Conservation (phyloP, 2,888 invertebrate species). For the Scelioninae gen. 1 region DNA sequence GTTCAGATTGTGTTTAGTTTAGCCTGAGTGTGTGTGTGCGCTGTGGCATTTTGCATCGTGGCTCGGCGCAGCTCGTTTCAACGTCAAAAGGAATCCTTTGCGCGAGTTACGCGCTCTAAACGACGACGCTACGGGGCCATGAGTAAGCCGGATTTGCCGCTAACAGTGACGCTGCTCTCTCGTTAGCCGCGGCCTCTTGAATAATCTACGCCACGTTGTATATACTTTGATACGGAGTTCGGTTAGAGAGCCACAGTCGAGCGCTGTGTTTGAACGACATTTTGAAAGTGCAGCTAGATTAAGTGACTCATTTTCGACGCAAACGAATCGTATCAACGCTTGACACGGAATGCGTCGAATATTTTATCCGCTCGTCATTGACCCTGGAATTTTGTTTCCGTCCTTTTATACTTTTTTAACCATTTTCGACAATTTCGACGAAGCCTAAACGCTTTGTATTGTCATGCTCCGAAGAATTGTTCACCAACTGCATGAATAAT, state of each 20-base stretch:
- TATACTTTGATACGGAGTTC: slow-evolving; percentile 61
- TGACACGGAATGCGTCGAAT: slow-evolving; percentile 47
- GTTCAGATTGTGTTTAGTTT: slow-evolving; percentile 24
- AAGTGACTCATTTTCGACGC: slow-evolving; percentile 64
- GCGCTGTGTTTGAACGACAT: slow-evolving; percentile 51
- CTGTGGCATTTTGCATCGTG: slow-evolving; percentile 30
- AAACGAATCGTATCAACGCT: slow-evolving; percentile 64
- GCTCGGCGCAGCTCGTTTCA: slow-evolving; percentile 41
- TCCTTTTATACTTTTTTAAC: neutral
- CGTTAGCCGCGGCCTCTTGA: slow-evolving; percentile 58
- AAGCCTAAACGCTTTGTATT: too few relatives aligned
- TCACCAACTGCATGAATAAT: too few relatives aligned
- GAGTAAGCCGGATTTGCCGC: slow-evolving; percentile 63
- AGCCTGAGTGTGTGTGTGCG: slow-evolving; percentile 14
- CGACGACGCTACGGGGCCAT: slow-evolving; percentile 59
- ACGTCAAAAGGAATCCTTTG: slow-evolving; percentile 67
- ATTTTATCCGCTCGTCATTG: slow-evolving; percentile 45
- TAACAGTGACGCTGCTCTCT: slow-evolving; percentile 62
- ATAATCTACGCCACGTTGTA: slow-evolving; percentile 59
- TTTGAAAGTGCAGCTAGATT: slow-evolving; percentile 57
- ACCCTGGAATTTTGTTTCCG: slow-evolving; percentile 17
- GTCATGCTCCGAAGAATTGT: too few relatives aligned
- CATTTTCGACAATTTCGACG: too few relatives aligned
- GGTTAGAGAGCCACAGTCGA: slow-evolving; percentile 37
- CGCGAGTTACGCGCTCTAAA: slow-evolving; percentile 50